These are phyloP conservation scores for Acropternis orthonyx DNA, from an alignment of 2,797 vertebrate species.

Conservation along the genomic window DNA sequence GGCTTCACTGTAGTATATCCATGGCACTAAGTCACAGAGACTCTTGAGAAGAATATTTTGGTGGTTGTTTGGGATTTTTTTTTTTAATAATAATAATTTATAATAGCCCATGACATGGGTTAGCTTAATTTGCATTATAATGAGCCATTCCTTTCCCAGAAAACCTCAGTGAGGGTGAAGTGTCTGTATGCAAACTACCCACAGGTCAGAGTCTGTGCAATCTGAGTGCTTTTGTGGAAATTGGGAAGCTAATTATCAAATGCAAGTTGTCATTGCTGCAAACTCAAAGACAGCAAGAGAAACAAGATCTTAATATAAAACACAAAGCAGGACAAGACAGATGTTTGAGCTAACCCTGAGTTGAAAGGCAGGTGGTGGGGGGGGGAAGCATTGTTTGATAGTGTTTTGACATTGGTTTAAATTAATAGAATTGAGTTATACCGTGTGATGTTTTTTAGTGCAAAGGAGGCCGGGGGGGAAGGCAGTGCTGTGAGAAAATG, in stretches of 20 bases:
- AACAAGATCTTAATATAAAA: background rate
- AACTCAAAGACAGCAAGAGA: background rate
- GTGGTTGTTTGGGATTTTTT: background rate
- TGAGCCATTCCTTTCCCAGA: background rate
- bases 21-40: background rate
- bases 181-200: background rate
- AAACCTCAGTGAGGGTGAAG: background rate
- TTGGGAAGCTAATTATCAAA: constrained; percentile 12
- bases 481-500: background rate
- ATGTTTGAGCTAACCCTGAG: background rate
- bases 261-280: background rate
- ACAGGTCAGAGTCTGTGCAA: background rate
- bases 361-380: background rate
- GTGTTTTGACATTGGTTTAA: background rate
- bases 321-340: background rate
- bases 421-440: background rate
- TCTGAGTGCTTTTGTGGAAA: background rate
- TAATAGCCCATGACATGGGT: background rate
- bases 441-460: background rate
- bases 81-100: background rate
- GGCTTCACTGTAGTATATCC: background rate
- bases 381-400: background rate
- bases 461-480: background rate
- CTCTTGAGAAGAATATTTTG: background rate
- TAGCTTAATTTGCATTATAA: constrained; percentile 4